phyloP scores from a whole-genome alignment of 2,888 invertebrate genomes.

The Napeogenes sylphis region DNA sequence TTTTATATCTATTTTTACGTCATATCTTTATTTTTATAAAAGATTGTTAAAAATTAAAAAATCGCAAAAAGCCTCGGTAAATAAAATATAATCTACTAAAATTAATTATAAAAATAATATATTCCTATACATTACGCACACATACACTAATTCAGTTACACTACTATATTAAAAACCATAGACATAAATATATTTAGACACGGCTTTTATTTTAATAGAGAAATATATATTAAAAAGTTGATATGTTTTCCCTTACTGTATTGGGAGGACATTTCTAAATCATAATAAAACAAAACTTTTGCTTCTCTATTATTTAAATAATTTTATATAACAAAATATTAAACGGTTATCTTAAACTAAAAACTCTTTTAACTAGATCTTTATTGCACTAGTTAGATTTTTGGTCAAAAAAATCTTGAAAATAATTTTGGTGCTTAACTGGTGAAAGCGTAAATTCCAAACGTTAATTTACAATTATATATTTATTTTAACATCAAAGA shows the following conservation, averaged over 20 bases:
- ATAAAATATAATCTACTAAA: constrained; percentile 2
- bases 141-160: neutral
- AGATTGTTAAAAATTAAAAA: neutral
- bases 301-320: neutral
- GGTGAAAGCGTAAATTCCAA: constrained; percentile 14
- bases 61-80: constrained; percentile 3
- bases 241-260: neutral
- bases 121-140: neutral
- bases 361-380: constrained; percentile 33
- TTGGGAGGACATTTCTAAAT: constrained; percentile 4
- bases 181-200: neutral
- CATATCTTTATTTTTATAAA: neutral
- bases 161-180: neutral
- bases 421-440: constrained; percentile 22
- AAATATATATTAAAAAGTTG: neutral
- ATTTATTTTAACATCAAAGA: constrained; percentile 8
- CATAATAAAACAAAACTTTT: neutral
- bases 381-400: constrained; percentile 34
- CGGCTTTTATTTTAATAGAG: neutral
- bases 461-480: neutral
- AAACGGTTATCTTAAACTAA: constrained; percentile 1
- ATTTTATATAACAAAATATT: neutral
- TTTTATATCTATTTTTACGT: no score
- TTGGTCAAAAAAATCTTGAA: constrained; percentile 12
- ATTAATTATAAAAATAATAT: neutral